Evolutionary conservation across 2,797 vertebrate genomes (phyloP), one percentile per base, ranked within the genome.

Genomic region (Gobionotothen gibberifrons): DNA sequence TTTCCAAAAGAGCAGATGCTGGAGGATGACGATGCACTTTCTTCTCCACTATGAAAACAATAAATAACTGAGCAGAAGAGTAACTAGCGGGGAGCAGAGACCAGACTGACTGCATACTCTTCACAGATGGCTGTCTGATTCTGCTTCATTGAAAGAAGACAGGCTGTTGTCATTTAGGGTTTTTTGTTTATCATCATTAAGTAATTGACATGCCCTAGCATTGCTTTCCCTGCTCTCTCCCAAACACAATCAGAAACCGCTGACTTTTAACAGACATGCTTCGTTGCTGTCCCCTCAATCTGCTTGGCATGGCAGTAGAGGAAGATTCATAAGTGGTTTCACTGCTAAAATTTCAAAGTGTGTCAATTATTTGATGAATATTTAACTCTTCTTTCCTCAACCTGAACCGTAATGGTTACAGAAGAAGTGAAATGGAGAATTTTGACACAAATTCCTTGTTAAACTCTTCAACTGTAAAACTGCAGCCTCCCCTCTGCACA

Each of bases 121-220:
- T 76, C 82, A 72, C 79, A 87, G 85, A 84, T 86, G 87, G 74
- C 74, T 69, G 73, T 81, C 72, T 67, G 78, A 78, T 75, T 78
- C 57, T 3, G 55, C 60, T 42, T 32, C 73, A 62, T 5, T 78
- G 85, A 88, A 85, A 62, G 82, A 88, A 55, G 76, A 76, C 75
- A 29, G 44, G 56, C 22, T 32, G 32, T 66, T 85, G 83, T 69
- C 83, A 69, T 85, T 79, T 61, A 73, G 19, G 29, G 42, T 72
- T 82, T 79, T 22, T 58, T 59, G 79, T 81, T 85, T 74, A 73
- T 86, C 87, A 85, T 86, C 74, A 74, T 89, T 80, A 81, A 66
- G 53, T 75, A 69, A 67, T 39, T 85, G 81, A 88, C 80, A 86
- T 71, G 61, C 43, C 56, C 10, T 17, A 60, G 60, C 57, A 55